Percentiles rank a stretch among this genome's conserved stretches.
Conservation (phyloP, 1,140 invertebrate species). For the Procambarus virginalis region DNA sequence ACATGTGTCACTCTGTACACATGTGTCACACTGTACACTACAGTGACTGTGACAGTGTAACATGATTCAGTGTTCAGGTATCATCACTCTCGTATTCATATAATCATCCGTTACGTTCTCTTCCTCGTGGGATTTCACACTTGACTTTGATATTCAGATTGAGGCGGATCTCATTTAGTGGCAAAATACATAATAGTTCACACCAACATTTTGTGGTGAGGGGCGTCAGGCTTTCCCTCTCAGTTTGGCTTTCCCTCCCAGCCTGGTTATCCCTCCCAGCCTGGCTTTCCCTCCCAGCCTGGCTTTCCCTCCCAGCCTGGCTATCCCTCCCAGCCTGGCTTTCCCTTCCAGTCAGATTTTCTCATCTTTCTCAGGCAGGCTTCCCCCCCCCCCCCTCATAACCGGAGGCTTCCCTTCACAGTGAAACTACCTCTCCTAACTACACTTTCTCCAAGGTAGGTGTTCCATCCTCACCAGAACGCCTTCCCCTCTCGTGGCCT, state of each 20-base stretch:
- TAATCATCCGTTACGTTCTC: neutral
- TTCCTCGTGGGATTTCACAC: neutral
- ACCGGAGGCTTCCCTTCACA: neutral
- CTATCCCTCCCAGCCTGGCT: too few relatives aligned
- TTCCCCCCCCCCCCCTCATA: too few relatives aligned
- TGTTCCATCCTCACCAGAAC: neutral
- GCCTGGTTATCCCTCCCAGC: neutral
- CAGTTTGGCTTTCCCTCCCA: too few relatives aligned
- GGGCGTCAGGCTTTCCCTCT: too few relatives aligned
- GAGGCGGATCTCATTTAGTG: neutral
- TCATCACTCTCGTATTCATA: neutral
- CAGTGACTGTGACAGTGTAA: too few relatives aligned
- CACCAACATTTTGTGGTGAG: neutral
- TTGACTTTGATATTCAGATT: constrained; percentile 1
- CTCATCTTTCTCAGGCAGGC: too few relatives aligned
- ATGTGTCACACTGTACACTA: too few relatives aligned
- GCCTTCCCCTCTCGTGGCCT: too few relatives aligned
- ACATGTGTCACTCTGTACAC: too few relatives aligned
- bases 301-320: too few relatives aligned
- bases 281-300: neutral
- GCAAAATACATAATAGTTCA: neutral
- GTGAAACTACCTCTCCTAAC: neutral
- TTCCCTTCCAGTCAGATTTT: too few relatives aligned
- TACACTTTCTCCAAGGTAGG: neutral
- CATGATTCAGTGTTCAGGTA: neutral